These are phyloP conservation scores for Oncorhynchus clarkii DNA, from an alignment of 2,113 vertebrate genomes.

Conservation along the genomic window DNA sequence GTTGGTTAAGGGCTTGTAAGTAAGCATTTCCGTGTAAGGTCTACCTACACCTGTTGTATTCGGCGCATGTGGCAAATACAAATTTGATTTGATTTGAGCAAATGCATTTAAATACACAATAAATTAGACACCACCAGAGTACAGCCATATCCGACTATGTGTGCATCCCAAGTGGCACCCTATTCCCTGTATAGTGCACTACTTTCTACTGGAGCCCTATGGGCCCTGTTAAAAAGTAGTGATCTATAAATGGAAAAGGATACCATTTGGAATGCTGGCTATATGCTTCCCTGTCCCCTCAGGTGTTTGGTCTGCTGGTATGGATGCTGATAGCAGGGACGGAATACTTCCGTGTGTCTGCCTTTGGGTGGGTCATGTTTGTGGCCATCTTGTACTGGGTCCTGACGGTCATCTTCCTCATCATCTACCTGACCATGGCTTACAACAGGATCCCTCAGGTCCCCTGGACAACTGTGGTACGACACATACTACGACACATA, in stretches of 20 bases:
- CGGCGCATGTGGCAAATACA: too few species aligned
- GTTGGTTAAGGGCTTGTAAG: too few species aligned
- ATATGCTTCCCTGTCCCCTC: slow-evolving; percentile 36
- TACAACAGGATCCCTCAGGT: slow-evolving; percentile 83
- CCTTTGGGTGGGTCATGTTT: slow-evolving; percentile 92
- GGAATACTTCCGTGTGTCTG: slow-evolving; percentile 82
- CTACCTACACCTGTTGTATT: too few species aligned
- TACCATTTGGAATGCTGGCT: not conserved
- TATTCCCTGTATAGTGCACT: too few species aligned
- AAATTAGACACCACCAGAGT: too few species aligned
- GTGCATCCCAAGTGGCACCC: too few species aligned
- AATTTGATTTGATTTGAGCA: not conserved
- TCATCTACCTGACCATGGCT: slow-evolving; percentile 84
- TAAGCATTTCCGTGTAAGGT: too few species aligned
- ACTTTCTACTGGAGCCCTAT: too few species aligned
- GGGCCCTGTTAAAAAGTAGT: too few species aligned
- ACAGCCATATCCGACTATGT: too few species aligned
- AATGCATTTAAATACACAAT: not conserved
- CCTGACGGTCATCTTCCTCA: slow-evolving; percentile 83
- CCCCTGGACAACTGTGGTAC: slow-evolving; percentile 88
- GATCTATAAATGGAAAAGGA: too few species aligned
- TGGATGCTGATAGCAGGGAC: slow-evolving; percentile 91
- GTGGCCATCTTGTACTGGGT: slow-evolving; percentile 88
- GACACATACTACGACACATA: not conserved
- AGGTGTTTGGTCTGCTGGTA: slow-evolving; percentile 89